These are phyloP conservation scores for Glyptemys insculpta DNA, from an alignment of 2,797 vertebrate species.

Conservation along the genomic window DNA sequence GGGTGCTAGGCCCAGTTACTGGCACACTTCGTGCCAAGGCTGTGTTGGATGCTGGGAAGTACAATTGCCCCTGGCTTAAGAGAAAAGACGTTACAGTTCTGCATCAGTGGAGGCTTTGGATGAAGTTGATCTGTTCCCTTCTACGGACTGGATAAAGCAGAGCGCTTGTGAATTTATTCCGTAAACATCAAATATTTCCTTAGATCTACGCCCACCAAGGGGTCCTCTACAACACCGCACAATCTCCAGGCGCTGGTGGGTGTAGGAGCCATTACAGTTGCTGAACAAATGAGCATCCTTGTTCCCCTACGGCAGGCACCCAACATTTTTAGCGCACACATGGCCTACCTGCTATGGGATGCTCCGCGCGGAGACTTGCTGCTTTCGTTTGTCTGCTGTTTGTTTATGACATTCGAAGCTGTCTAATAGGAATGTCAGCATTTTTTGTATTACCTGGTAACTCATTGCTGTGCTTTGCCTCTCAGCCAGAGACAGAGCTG, in stretches of 20 bases:
- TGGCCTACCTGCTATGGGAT: background rate
- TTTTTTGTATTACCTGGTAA: conserved; percentile 52
- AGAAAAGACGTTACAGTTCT: background rate
- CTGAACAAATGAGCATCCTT: background rate
- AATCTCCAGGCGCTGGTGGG: background rate
- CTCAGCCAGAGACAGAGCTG: background rate
- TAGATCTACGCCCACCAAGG: background rate
- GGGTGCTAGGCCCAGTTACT: background rate
- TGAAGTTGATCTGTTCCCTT: background rate
- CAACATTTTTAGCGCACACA: accelerated
- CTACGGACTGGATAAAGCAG: background rate
- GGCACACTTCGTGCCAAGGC: background rate
- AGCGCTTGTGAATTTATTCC: background rate
- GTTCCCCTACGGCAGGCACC: background rate
- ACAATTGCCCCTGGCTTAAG: background rate
- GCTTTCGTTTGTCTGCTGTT: conserved; percentile 30
- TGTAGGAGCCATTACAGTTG: background rate
- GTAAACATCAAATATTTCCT: background rate
- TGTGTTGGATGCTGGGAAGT: background rate
- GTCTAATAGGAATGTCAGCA: conserved; percentile 22
- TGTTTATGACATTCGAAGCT: conserved; percentile 18
- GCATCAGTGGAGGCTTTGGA: background rate
- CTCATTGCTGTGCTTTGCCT: background rate
- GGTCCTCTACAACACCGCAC: background rate
- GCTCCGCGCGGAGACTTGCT: accelerated